Conservation (phyloP, 2,113 vertebrate genomes). For the Boleophthalmus pectinirostris region DNA sequence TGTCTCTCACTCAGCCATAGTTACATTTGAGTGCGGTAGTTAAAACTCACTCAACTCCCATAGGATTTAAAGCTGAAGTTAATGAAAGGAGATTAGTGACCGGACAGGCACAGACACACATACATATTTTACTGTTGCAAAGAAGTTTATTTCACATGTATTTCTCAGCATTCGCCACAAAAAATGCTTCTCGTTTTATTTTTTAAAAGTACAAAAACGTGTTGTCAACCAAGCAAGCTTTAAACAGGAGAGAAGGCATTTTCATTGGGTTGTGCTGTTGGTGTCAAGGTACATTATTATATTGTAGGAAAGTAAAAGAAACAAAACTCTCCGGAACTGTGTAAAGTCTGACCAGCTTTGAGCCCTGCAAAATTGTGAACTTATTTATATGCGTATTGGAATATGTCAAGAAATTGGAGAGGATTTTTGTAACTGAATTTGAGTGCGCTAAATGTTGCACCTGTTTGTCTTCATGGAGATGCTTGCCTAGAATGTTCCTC, state of each 20-base stretch:
- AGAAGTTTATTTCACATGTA: constrained; percentile 47
- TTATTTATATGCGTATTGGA: neutral
- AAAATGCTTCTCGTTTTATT: constrained; percentile 23
- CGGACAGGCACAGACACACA: neutral
- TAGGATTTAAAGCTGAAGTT: constrained; percentile 11
- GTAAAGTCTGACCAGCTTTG: constrained; percentile 13
- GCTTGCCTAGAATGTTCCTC: neutral
- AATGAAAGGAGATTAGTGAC: constrained; percentile 1
- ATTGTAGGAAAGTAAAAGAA: neutral
- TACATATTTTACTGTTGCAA: constrained; percentile 27
- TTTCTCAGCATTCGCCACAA: constrained; percentile 28
- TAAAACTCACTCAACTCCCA: neutral
- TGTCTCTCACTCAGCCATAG: constrained; percentile 7
- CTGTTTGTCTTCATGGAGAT: neutral
- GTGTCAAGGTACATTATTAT: constrained; percentile 38
- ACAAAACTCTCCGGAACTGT: neutral
- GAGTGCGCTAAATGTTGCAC: neutral
- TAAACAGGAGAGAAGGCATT: constrained; percentile 20
- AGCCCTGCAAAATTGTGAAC: constrained; percentile 13
- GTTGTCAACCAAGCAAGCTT: constrained; percentile 37
- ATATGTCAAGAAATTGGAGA: neutral
- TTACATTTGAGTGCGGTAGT: constrained; percentile 1
- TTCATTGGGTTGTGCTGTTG: constrained; percentile 63
- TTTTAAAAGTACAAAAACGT: constrained; percentile 60
- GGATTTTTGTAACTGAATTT: neutral